Evolutionary conservation across 2,113 vertebrate species (phyloP), one percentile per base, ranked within the genome.

Genomic region (Lagopus leucura): DNA sequence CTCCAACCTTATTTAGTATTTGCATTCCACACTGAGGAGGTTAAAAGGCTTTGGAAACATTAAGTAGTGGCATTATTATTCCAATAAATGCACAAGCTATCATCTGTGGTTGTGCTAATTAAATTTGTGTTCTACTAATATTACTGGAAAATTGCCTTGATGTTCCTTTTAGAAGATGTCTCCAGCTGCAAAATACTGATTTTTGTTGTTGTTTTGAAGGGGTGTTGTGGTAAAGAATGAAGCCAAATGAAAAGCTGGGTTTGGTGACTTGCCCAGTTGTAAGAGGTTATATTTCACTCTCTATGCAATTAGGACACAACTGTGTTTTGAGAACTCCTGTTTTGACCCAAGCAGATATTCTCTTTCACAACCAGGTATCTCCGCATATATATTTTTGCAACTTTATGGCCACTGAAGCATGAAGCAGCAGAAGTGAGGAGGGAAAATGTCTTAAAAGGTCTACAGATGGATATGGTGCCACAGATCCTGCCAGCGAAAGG

Each of bases 271-370:
- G 91, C 85, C 90, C 82, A 82, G 63, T 75, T 88, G 17, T 58
- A 90, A 76, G 73, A 94, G 95, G 76, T 94, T 73, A 61, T 73
- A 77, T 97, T 97, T 95, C 95, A 92, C 93, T 90, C 89, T 94
- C 57, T 82, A 93, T 91, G 91, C 76, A 96, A 94, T 86, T 83
- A 93, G 93, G 91, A 91, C 94, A 93, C 65, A 81, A 93, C 57
- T 14, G 27, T 25, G 25, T 15, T 5, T 72, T 63, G n/a, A 90
- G 40, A 55, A 67, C 66, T 97, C 73, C 52, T 54, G 76, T 93
- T 93, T 76, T 91, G 57, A 58, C 60, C 61, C 43, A 75, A 72
- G 22, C 52, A 90, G 88, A 47, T 96, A 94, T 86, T 92, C 69
- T 25, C 24, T 91, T 90, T 92, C 85, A 92, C 42, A 55, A 0